Evolutionary conservation across 2,797 vertebrate species (phyloP), one percentile per base, ranked within the genome.

Genomic region (Alosa sapidissima): DNA sequence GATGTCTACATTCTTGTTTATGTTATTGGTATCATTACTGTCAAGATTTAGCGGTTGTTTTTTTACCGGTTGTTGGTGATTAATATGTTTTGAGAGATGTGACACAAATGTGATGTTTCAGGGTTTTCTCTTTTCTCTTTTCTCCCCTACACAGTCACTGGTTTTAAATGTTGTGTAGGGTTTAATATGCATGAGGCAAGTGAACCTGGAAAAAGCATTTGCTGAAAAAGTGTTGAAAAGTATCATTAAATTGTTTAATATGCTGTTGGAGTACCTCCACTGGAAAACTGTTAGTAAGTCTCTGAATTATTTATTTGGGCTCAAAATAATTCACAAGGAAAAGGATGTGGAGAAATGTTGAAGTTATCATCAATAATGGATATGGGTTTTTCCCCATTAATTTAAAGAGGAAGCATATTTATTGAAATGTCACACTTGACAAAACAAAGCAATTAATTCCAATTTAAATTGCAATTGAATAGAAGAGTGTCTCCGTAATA

Each of bases 341-440:
- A 93, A 41, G 41, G 89, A 93, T 83, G 54, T 65, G 81, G 84
- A 89, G 90, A 93, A 94, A 93, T 91, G 89, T 88, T 90, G 90
- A 94, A 92, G 87, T 89, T 89, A 89, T 91, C 92, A 94, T 95
- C 92, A 95, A 95, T 94, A 93, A 95, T 94, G 88, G 84, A 95
- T 95, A 87, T 89, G 84, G 88, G 88, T 90, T 91, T 91, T 81
- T 83, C 87, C 88, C 87, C 89, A 91, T 92, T 93, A 91, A 91
- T 92, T 90, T 91, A 90, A 92, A 91, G 89, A 91, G 65, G 85
- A 92, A 86, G 86, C 89, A 85, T 93, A 92, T 94, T 92, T 92
- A 89, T 91, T 86, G 81, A 92, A 94, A 93, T 93, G 88, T 90
- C 85, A 92, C 89, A 93, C 91, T 92, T 93, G 92, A 93, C 91